Conservation (phyloP, 64 coral and sea anemone genomes). For the Actinia equina region DNA sequence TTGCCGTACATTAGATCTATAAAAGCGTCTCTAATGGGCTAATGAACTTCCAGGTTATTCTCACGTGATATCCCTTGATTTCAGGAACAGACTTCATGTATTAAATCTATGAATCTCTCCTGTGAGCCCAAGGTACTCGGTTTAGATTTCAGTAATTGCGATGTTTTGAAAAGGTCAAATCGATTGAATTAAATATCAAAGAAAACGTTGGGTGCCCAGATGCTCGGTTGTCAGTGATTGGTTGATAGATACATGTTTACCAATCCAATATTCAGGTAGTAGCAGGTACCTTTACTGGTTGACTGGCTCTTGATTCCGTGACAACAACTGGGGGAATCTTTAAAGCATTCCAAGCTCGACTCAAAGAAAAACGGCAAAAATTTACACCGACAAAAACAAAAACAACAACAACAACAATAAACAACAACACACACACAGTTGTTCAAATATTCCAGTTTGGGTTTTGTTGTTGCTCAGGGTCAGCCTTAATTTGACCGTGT, state of each 20-base stretch:
- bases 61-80: background rate
- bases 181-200: background rate
- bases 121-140: background rate
- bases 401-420: no score
- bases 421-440: no score
- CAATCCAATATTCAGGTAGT: background rate
- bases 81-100: background rate
- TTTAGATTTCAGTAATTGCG: background rate
- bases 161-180: background rate
- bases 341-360: background rate
- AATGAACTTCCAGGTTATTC: background rate
- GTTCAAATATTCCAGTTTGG: no score
- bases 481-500: no score
- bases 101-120: background rate
- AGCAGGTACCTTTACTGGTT: background rate
- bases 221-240: background rate
- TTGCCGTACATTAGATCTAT: background rate
- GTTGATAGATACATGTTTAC: background rate
- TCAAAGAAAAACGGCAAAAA: no score
- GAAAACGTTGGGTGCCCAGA: background rate
- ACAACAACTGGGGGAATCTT: background rate
- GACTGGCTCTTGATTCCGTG: background rate
- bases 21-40: no score
- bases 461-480: no score
- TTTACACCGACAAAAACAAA: no score